phyloP scores from a whole-genome alignment of 1,140 invertebrate species.

The Arctopsyche grandis region DNA sequence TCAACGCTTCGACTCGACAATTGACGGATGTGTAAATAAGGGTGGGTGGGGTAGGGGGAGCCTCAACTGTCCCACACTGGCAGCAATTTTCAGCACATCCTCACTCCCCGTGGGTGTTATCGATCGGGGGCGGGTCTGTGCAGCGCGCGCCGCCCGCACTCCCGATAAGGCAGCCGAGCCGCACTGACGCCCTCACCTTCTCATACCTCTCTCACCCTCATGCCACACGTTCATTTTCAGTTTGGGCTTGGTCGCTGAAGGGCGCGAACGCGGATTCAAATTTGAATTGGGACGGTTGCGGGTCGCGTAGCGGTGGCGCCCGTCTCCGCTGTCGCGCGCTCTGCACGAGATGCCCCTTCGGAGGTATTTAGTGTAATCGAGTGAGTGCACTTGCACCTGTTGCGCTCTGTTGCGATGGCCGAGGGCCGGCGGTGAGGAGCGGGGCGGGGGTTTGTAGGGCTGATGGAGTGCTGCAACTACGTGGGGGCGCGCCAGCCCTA shows the following conservation, averaged over 20 bases:
- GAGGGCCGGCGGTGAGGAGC: neutral
- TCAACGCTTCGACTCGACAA: constrained; percentile 37
- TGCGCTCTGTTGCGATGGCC: neutral
- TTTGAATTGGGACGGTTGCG: too few species aligned
- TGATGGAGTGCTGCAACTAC: constrained; percentile 53
- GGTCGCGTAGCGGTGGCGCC: too few species aligned
- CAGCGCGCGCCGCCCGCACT: constrained; percentile 18
- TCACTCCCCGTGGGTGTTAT: constrained; percentile 2
- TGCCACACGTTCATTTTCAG: constrained; percentile 1
- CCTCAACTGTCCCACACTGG: neutral
- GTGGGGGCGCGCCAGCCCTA: constrained; percentile 35
- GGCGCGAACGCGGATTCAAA: neutral
- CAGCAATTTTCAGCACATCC: neutral
- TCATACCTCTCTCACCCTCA: constrained; percentile 11
- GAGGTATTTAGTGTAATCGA: too few species aligned
- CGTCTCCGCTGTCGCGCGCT: too few species aligned
- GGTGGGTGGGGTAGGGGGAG: neutral
- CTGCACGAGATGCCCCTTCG: neutral
- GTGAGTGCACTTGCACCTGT: constrained; percentile 16
- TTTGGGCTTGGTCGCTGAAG: neutral
- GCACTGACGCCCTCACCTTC: neutral
- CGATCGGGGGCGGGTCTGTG: constrained; percentile 31
- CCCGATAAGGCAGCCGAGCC: neutral
- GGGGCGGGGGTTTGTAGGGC: too few species aligned
- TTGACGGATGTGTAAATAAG: constrained; percentile 33